Evolutionary conservation across 2,888 invertebrate species (phyloP), one percentile per base, ranked within the genome.

Genomic region (Zaprionus lineosus): DNA sequence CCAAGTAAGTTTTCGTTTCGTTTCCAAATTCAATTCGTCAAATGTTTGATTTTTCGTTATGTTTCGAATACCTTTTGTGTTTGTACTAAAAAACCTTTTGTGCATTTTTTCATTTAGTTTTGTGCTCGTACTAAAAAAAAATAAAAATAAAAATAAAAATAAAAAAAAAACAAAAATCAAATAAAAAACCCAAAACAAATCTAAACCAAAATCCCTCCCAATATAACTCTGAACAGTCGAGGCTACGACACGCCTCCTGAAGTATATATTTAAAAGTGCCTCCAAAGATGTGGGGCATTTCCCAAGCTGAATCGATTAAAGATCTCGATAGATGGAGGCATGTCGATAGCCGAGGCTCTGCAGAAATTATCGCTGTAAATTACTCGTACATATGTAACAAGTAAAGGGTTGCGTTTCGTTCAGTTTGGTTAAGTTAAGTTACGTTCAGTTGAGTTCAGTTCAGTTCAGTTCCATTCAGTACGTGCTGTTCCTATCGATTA

Each of bases 1-100:
- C 90, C 90, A 90, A 85, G 90, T 90, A 90, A 90, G 90, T 90
- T 74, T 60, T 26, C 26, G 18, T 51, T 5, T 24, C 6, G 14
- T 34, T 59, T 48, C 43, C 41, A 60, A 51, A n/a, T n/a, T n/a
- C n/a, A 75, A 64, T 65, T 75, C 64, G 33, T 26, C 36, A 36
- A 19, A 5, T n/a, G 6, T 11, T 31, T 31, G n/a, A 5, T 5
- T 7, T 18, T 21, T 11, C 19, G 19, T 21, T 18, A 21, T 39
- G 9, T 24, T 36, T 19, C 11, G 15, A 33, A 47, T 24, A 29
- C 40, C 26, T 14, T 31, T 40, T 63, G 69, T 65, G 46, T 71
- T 71, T n/a, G 6, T 65, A 70, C 70, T 65, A 65, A 68, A 60
- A 47, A 11, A 41, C 15, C 36, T 18, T 44, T 68, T 60, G 71